Percentiles rank a stretch among this genome's conserved stretches.
Conservation (phyloP, 2,113 vertebrate genomes). For the Limnothrissa miodon region DNA sequence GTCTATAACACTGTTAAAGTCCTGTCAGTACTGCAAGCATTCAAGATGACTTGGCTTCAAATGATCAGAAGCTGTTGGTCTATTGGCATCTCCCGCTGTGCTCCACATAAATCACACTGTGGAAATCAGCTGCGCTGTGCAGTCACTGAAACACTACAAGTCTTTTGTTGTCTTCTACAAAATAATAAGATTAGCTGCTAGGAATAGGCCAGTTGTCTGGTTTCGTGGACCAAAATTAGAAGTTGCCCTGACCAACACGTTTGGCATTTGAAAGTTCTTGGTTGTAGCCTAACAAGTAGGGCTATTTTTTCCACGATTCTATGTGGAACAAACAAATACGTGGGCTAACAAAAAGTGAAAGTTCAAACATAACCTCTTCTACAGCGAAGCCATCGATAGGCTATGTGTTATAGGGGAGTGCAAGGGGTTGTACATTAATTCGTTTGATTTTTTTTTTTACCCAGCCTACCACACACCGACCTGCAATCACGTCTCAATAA, state of each 20-base stretch:
- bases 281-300: background rate
- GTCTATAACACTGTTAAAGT: background rate
- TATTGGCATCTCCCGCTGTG: background rate
- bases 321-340: background rate
- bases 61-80: background rate
- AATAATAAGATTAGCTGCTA: conserved; percentile 37
- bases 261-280: conserved; percentile 5
- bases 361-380: background rate
- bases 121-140: background rate
- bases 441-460: background rate
- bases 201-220: conserved; percentile 26
- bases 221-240: conserved; percentile 32
- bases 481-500: background rate
- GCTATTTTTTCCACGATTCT: background rate
- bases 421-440: too few species aligned
- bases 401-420: too few species aligned
- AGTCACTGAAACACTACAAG: background rate
- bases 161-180: background rate
- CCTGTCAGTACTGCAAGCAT: background rate
- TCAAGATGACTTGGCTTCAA: background rate
- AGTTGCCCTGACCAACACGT: conserved; percentile 1
- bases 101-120: background rate
- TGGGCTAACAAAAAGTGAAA: background rate
- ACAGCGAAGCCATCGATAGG: background rate
- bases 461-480: background rate